Base-by-base conservation (phyloP, 2,797 vertebrate genomes). In the Cirrhinus molitorella region DNA sequence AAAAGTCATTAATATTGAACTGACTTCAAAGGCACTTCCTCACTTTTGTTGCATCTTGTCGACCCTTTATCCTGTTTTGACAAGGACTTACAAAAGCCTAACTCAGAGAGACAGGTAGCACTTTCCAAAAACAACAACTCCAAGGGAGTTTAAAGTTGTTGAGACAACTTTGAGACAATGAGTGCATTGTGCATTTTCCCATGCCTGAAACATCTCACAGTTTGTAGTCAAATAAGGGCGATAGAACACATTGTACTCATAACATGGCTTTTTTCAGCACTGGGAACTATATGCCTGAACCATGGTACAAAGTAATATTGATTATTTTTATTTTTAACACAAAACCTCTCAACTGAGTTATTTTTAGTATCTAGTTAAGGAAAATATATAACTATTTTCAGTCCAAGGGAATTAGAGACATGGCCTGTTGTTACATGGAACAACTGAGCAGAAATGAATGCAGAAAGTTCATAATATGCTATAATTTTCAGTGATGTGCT, bases 101-200 rank as follows among this genome's bases (percentile, higher is more conserved):
- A 23, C 68, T n/a, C 51, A 28, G 53, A 72, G 79, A 75, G 63
- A 71, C 43, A 77, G 73, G 84, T 81, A 34, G 79, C 17, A 31
- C 82, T 51, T 78, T 85, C 87, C 85, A 88, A 88, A 85, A 88
- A 17, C 82, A 88, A 88, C 85, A 86, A 47, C 40, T 84, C 63
- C 75, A 25, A 84, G 61, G 78, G 72, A 61, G 28, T 40, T 37
- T 49, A 70, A 51, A 25, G 25, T 55, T 80, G 75, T 79, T 70
- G 31, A 59, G 77, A 88, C 84, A 88, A 88, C 31, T 40, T 8
- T 10, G 8, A 40, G 40, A 40, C 40, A 40, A 40, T 84, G 84
- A 70, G 34, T 3, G 11, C 70, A 70, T 86, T 88, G 85, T 86
- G 67, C 1, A 5, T 31, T 79, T 67, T 83, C 61, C 63, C 23